Conservation (phyloP, 2,888 invertebrate genomes). For the Metacarcinus magister region DNA sequence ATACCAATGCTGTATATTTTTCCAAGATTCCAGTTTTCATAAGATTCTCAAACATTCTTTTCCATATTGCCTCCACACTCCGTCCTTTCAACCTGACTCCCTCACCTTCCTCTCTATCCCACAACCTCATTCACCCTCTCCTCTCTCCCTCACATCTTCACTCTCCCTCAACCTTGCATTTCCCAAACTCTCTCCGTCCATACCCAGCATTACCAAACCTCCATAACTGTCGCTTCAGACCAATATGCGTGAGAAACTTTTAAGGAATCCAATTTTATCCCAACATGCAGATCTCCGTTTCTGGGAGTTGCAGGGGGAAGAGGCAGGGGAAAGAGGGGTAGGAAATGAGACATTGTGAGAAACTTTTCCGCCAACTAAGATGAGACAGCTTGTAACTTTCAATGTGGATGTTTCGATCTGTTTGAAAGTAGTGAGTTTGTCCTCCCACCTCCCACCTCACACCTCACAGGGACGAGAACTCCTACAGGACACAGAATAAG, state of each 20-base stretch:
- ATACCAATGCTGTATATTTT: background rate
- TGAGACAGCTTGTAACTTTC: slow-evolving; percentile 1
- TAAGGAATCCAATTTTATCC: slow-evolving; percentile 52
- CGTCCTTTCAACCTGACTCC: background rate
- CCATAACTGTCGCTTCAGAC: slow-evolving; percentile 48
- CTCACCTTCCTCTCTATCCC: background rate
- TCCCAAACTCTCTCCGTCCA: background rate
- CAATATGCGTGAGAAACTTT: slow-evolving; percentile 42
- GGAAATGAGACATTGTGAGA: slow-evolving; percentile 37
- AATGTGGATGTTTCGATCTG: background rate
- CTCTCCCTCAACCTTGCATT: background rate
- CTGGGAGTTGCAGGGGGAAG: background rate
- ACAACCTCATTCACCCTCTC: background rate
- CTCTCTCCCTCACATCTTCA: background rate
- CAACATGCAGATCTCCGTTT: slow-evolving; percentile 21
- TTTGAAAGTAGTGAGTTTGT: background rate
- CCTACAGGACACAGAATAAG: too few relatives aligned
- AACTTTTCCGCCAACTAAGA: background rate
- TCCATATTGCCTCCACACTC: background rate
- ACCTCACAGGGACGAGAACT: background rate
- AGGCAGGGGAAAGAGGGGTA: background rate
- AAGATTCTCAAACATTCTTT: background rate
- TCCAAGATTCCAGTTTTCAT: background rate
- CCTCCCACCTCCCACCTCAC: background rate
- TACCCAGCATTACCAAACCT: slow-evolving; percentile 43